Conservation (phyloP, 30 jellyfish, hydroid and myxozoan genomes). For the Aurelia coerulea region DNA sequence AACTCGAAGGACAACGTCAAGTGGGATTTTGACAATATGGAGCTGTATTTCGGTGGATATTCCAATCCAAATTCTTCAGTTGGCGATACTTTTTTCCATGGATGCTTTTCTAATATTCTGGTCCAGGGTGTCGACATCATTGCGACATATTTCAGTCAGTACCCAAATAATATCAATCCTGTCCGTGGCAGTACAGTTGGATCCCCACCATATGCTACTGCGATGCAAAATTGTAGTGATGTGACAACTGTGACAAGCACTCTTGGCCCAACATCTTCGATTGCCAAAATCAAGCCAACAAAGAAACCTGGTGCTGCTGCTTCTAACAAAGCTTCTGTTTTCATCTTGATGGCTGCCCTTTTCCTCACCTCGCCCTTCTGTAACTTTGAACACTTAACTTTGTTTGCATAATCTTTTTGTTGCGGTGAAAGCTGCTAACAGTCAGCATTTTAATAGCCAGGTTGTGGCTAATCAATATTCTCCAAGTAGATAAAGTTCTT, state of each 20-base stretch:
- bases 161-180: slow-evolving; percentile 28
- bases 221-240: slow-evolving; percentile 1
- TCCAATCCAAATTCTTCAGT: no score
- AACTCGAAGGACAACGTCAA: neutral
- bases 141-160: slow-evolving; percentile 2
- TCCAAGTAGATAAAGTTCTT: no score
- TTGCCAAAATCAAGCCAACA: neutral
- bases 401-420: no score
- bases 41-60: slow-evolving; percentile 9
- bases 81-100: neutral
- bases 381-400: no score
- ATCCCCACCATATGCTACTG: neutral
- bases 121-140: slow-evolving; percentile 27
- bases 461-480: no score
- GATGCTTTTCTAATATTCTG: slow-evolving; percentile 21
- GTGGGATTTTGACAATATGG: neutral
- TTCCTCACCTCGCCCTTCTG: no score
- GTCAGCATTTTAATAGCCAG: no score
- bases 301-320: neutral
- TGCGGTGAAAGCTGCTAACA: no score
- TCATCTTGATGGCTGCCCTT: no score
- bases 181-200: neutral
- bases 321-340: no score
- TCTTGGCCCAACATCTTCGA: neutral
- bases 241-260: neutral